Evolutionary conservation across 2,797 vertebrate species (phyloP).

Genomic region (Acestrorhynchus altus): DNA sequence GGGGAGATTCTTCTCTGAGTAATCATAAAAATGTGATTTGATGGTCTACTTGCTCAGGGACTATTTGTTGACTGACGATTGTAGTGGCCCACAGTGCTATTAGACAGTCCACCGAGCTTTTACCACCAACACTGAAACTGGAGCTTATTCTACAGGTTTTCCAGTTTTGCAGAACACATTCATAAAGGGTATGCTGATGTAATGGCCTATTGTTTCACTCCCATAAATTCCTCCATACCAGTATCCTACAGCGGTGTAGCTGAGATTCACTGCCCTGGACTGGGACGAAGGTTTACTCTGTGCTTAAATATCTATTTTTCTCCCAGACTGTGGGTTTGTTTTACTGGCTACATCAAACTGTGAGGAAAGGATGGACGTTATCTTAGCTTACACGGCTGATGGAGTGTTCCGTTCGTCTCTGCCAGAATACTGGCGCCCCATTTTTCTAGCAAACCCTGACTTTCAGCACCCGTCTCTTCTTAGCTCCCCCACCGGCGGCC

Average conservation of each 20-base stretch:
- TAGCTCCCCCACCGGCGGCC: background rate
- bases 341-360: conserved; percentile 48
- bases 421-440: conserved; percentile 71
- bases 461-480: conserved; percentile 62
- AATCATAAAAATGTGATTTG: conserved; percentile 4
- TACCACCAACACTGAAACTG: background rate
- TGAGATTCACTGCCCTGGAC: conserved; percentile 71
- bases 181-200: background rate
- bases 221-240: conserved; percentile 10
- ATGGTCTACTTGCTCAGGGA: background rate
- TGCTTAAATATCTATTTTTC: conserved; percentile 62
- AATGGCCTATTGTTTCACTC: background rate
- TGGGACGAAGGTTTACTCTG: conserved; percentile 68
- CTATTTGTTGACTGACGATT: background rate
- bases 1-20: background rate
- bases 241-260: conserved; percentile 58
- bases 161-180: background rate
- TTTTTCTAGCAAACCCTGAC: conserved; percentile 68
- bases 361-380: conserved; percentile 63
- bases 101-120: conserved; percentile 27
- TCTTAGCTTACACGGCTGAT: conserved; percentile 59
- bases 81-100: background rate
- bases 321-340: conserved; percentile 69
- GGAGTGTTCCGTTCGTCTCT: conserved; percentile 62
- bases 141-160: background rate